These are phyloP conservation scores for Labeo calbasu DNA, from an alignment of 2,797 vertebrate genomes.

Conservation along the genomic window DNA sequence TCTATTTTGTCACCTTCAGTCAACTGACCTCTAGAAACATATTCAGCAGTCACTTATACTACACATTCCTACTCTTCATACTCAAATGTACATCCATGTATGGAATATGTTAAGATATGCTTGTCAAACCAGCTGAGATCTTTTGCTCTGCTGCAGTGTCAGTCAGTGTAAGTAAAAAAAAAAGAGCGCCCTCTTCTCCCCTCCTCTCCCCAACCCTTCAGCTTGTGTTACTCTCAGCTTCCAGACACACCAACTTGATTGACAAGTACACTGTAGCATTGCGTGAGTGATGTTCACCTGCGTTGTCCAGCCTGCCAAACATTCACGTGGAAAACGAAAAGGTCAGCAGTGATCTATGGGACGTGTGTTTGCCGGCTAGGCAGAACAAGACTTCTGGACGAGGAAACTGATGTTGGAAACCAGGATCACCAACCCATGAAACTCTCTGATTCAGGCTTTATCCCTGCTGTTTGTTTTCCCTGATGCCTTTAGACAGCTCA, in stretches of 20 bases:
- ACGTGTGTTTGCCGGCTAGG: constrained; percentile 2
- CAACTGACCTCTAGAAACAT: neutral
- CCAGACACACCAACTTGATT: constrained; percentile 48
- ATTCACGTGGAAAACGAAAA: constrained; percentile 48
- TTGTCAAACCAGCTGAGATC: neutral
- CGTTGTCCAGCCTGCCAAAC: constrained; percentile 19
- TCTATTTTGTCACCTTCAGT: neutral
- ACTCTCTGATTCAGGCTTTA: constrained; percentile 32
- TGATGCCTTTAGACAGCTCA: constrained; percentile 50
- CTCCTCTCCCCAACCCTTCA: constrained; percentile 19
- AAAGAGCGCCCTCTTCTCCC: neutral
- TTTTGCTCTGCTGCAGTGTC: neutral
- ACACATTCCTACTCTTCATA: no score
- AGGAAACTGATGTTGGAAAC: constrained; percentile 20
- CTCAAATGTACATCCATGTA: neutral
- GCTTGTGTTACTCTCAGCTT: constrained; percentile 26
- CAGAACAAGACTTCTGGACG: constrained; percentile 35
- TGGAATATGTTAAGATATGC: neutral
- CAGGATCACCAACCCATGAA: constrained; percentile 26
- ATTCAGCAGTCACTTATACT: neutral
- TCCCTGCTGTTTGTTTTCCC: constrained; percentile 44
- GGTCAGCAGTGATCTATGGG: constrained; percentile 51
- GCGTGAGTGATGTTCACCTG: constrained; percentile 31
- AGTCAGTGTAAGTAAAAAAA: neutral
- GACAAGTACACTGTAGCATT: constrained; percentile 48